Base-by-base conservation (phyloP, 1,140 invertebrate genomes). In the Trichonephila clavipes region DNA sequence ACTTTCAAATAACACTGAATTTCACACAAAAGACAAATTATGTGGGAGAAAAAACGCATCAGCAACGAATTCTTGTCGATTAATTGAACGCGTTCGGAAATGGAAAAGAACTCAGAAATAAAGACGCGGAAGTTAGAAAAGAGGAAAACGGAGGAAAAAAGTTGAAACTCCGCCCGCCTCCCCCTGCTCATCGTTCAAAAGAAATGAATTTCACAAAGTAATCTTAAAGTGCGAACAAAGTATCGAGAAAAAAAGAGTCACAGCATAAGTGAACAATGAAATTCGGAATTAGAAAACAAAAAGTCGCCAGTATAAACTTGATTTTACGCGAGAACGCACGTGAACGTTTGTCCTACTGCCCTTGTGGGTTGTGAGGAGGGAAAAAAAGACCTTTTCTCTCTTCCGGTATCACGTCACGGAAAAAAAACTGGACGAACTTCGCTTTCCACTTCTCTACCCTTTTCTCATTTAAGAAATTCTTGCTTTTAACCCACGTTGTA, bases 271-370 rank as follows among this genome's bases (percentile, higher is more conserved):
- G 34, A 40, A 40, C 16, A 77, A 77, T 77, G 34, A 77, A 77
- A 40, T 77, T 77, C 28, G 16, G 14, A 40, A 34, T 77, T 34
- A 28, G 28, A 40, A 83, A 83, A 83, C 82, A 83, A 83, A 83
- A 44, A 51, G 19, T 51, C 82, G 82, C 44, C 21, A 51, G 28
- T 18, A 77, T 77, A 77, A 83, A 58, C 51, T 83, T 59, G 82
- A 83, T 83, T 83, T 83, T 88, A 88, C 86, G 86, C 61, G 86
- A 88, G 86, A 88, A 44, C 61, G 61, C 86, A 12, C 86, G 14
- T 88, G 86, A 88, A 88, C 86, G 86, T 88, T 88, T 88, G 86
- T 88, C 86, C 86, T 12, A 88, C 86, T 88, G 62, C 86, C 86
- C 86, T 88, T 88, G 86, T 88, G 86, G 86, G 86, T 88, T 88